phyloP scores from a whole-genome alignment of 2,113 vertebrate genomes.

The Corapipo altera region DNA sequence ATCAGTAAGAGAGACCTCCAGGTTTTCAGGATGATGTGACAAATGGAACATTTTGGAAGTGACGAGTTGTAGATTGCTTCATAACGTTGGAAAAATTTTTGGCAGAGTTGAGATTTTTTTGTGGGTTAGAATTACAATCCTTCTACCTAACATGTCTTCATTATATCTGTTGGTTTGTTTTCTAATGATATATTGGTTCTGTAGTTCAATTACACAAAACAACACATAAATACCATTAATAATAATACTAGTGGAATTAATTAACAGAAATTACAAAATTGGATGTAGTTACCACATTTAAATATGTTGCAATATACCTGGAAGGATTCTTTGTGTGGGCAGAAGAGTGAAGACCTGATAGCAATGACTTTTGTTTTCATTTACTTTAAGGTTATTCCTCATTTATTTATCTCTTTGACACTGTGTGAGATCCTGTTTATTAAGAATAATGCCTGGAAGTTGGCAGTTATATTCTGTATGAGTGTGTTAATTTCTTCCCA shows the following conservation, averaged over 20 bases:
- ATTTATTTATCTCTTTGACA: constrained; percentile 29
- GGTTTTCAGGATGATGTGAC: background rate
- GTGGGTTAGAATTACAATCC: background rate
- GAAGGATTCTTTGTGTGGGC: background rate
- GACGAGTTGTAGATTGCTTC: background rate
- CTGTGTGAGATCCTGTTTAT: constrained; percentile 54
- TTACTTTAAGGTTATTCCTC: background rate
- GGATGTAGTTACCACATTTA: background rate
- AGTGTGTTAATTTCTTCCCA: constrained; percentile 56
- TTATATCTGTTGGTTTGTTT: background rate
- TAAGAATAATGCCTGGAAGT: constrained; percentile 68
- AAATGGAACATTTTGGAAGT: background rate
- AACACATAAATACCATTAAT: background rate
- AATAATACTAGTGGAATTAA: background rate
- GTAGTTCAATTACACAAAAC: background rate
- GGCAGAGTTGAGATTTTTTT: background rate
- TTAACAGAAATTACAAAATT: background rate
- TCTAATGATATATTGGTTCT: background rate
- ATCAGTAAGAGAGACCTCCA: background rate
- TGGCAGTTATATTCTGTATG: constrained; percentile 22
- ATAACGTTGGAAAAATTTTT: background rate
- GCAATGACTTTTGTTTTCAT: background rate
- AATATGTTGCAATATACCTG: background rate
- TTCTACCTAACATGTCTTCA: background rate
- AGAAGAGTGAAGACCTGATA: background rate